phyloP scores from a whole-genome alignment of 2,888 invertebrate species.

The Teinopalpus imperialis region DNA sequence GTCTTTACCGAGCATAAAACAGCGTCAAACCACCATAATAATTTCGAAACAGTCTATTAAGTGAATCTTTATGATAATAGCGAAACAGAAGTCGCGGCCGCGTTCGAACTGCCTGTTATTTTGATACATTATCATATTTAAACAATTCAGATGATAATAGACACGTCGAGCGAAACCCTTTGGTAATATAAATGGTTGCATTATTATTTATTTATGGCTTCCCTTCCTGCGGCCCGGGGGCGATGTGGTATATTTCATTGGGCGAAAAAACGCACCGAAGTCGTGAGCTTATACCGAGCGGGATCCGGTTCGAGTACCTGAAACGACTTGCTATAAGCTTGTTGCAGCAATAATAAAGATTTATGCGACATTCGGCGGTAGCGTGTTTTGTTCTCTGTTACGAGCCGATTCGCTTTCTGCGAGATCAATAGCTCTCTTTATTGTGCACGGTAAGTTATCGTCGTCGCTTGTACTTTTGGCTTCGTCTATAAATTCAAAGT shows the following conservation, averaged over 20 bases:
- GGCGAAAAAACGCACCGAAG: constrained; percentile 76
- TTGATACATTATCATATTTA: constrained; percentile 82
- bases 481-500: constrained; percentile 62
- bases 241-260: constrained; percentile 78
- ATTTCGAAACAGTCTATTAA: constrained; percentile 79
- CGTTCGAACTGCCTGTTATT: constrained; percentile 75
- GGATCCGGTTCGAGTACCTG: constrained; percentile 78
- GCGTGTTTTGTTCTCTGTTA: constrained; percentile 79
- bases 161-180: constrained; percentile 80
- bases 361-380: constrained; percentile 80
- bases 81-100: constrained; percentile 77
- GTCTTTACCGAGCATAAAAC: constrained; percentile 63
- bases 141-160: constrained; percentile 82
- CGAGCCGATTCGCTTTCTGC: constrained; percentile 77
- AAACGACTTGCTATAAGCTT: constrained; percentile 77
- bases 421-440: constrained; percentile 79
- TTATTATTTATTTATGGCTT: constrained; percentile 82
- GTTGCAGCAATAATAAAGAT: constrained; percentile 81
- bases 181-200: constrained; percentile 81
- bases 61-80: constrained; percentile 80
- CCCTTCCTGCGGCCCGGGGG: constrained; percentile 72
- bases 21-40: constrained; percentile 73
- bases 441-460: constrained; percentile 73
- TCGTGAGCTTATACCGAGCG: constrained; percentile 74
- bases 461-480: constrained; percentile 63